Evolutionary conservation across 92 coral and sea anemone genomes (phyloP).

Genomic region (Epizoanthus illoricatus): DNA sequence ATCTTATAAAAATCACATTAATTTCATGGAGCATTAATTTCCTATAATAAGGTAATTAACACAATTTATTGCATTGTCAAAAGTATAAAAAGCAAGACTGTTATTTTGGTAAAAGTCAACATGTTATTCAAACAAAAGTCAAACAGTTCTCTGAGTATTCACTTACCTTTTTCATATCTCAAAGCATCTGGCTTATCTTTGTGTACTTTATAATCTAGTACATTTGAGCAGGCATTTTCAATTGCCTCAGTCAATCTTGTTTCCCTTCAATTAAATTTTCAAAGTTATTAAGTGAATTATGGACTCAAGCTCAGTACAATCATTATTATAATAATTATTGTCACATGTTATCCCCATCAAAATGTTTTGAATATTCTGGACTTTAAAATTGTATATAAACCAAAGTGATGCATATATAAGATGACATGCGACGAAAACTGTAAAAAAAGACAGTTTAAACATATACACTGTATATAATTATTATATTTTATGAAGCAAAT

Average conservation of each 20-base stretch:
- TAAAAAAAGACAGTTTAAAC: too few relatives aligned
- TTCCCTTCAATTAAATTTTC: conserved; percentile 48
- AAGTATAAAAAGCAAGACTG: not conserved
- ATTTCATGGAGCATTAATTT: too few relatives aligned
- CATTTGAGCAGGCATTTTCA: conserved; percentile 87
- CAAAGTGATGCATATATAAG: too few relatives aligned
- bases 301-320: not conserved
- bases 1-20: too few relatives aligned
- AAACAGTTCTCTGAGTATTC: too few relatives aligned
- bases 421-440: too few relatives aligned
- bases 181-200: conserved; percentile 80
- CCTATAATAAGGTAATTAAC: too few relatives aligned
- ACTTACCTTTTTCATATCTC: conserved; percentile 88
- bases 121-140: not conserved
- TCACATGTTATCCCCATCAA: too few relatives aligned
- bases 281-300: not conserved
- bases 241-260: conserved; percentile 86
- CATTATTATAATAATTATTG: not conserved
- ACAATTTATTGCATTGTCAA: not conserved
- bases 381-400: too few relatives aligned
- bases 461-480: too few relatives aligned
- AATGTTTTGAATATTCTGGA: too few relatives aligned
- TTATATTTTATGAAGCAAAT: too few relatives aligned
- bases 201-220: conserved; percentile 90
- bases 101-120: not conserved